phyloP scores from a whole-genome alignment of 2,113 vertebrate species.

The Nothobranchius kuhntae region DNA sequence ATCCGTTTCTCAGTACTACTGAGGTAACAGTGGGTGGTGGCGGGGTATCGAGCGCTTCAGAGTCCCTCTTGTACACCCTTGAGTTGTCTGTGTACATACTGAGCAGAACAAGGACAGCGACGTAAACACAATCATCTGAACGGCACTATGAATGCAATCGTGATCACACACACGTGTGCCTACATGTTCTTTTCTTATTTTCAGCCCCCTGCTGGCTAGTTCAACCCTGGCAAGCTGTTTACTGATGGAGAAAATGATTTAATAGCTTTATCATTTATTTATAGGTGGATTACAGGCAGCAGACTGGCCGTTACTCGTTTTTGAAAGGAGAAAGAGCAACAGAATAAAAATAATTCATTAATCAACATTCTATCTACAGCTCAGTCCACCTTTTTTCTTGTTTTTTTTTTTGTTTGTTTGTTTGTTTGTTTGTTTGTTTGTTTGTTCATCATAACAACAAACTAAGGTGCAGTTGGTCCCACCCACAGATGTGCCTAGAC shows the following conservation, averaged over 20 bases:
- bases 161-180: slow-evolving; percentile 44
- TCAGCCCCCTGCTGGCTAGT: slow-evolving; percentile 33
- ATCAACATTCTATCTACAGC: slow-evolving; percentile 21
- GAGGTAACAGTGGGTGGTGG: slow-evolving; percentile 82
- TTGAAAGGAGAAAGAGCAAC: slow-evolving; percentile 16
- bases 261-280: slow-evolving; percentile 50
- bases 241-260: slow-evolving; percentile 24
- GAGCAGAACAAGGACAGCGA: slow-evolving; percentile 41
- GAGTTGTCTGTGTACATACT: slow-evolving; percentile 61
- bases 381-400: slow-evolving; percentile 23
- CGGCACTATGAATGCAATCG: slow-evolving; percentile 49
- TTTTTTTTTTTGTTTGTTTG: slow-evolving; percentile 39
- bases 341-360: slow-evolving; percentile 20
- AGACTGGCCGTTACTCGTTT: slow-evolving; percentile 7
- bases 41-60: slow-evolving; percentile 60
- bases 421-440: slow-evolving; percentile 20
- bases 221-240: slow-evolving; percentile 28
- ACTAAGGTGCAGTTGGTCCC: slow-evolving; percentile 39
- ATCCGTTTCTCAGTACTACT: slow-evolving; percentile 87
- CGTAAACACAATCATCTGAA: slow-evolving; percentile 53
- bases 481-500: slow-evolving; percentile 29
- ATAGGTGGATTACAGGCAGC: slow-evolving; percentile 30
- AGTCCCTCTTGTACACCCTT: slow-evolving; percentile 59
- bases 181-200: slow-evolving; percentile 30
- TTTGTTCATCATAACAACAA: slow-evolving; percentile 39